Base-by-base conservation (phyloP, 1,140 invertebrate genomes). In the Stenopsyche tienmushanensis region DNA sequence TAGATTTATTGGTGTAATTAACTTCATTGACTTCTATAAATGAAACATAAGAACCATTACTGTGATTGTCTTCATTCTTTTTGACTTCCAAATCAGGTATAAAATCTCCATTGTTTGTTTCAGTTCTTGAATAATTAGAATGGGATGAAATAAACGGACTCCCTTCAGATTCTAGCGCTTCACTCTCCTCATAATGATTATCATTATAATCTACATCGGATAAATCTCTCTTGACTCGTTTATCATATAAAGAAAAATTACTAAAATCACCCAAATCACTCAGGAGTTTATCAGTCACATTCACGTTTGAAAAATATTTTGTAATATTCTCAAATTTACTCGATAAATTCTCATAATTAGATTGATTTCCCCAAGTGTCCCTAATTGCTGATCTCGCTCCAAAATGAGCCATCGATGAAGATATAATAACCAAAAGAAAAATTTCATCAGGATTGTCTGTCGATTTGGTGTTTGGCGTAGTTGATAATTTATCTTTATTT, bases 291-390 rank as follows among this genome's bases (percentile, higher is more conserved):
- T 70, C 64, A 0, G 65, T 66, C 25, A 64, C 55, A 25, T 66
- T 66, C 18, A 66, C 15, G 17, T 55, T 64, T 5, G 23, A 18
- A 25, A 64, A 66, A n/a, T 26, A 15, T 13, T 60, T 23, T 2
- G 66, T 59, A n/a, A 67, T 50, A 47, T 65, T 63, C 64, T 71
- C 54, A 75, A 73, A 72, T 73, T 73, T 69, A 77, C 73, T 64
- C 72, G 72, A 26, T 70, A 77, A 77, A 24, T 71, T 74, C 66
- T 71, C 77, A 72, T 81, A 89, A 70, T 84, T 83, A 47, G 77
- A 82, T 64, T 85, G 82, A 64, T 83, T 86, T 0, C 86, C 92
- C 92, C 92, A 95, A 0, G 91, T 93, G 71, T 90, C 85, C 69
- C 92, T 80, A 64, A 94, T 93, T 9, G 88, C 88, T 45, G 76